Evolutionary conservation across 2,797 vertebrate species (phyloP).

Genomic region (Crocidura indochinensis): DNA sequence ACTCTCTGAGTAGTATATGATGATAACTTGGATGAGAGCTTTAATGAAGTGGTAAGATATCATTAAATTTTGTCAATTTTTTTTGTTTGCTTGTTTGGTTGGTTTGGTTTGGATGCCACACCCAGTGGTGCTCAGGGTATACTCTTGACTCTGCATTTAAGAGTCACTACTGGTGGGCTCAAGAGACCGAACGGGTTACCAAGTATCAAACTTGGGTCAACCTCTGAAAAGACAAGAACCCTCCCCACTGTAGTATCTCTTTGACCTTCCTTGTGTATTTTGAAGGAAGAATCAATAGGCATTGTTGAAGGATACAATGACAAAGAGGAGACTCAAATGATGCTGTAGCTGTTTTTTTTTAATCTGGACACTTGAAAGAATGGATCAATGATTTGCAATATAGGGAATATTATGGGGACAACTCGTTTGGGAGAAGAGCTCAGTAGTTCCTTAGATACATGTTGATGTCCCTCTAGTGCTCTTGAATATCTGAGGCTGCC

Average conservation of each 20-base stretch:
- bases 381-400: neutral
- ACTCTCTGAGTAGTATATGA: neutral
- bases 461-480: conserved; percentile 9
- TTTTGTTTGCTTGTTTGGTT: too few relatives aligned
- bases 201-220: too few relatives aligned
- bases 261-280: neutral
- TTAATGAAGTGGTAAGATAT: neutral
- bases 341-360: neutral
- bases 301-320: neutral
- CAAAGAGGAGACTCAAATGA: neutral
- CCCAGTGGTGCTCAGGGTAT: too few relatives aligned
- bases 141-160: too few relatives aligned
- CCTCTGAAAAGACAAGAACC: too few relatives aligned
- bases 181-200: too few relatives aligned
- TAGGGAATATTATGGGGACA: neutral
- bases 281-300: neutral
- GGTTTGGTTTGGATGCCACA: too few relatives aligned
- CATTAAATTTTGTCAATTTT: too few relatives aligned
- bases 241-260: too few relatives aligned
- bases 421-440: neutral
- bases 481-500: neutral
- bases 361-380: neutral
- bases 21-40: neutral
- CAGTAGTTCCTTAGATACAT: neutral
- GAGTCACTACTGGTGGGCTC: too few relatives aligned